These are phyloP conservation scores for Chirona hameri DNA, from an alignment of 2,888 invertebrate genomes.

Conservation along the genomic window DNA sequence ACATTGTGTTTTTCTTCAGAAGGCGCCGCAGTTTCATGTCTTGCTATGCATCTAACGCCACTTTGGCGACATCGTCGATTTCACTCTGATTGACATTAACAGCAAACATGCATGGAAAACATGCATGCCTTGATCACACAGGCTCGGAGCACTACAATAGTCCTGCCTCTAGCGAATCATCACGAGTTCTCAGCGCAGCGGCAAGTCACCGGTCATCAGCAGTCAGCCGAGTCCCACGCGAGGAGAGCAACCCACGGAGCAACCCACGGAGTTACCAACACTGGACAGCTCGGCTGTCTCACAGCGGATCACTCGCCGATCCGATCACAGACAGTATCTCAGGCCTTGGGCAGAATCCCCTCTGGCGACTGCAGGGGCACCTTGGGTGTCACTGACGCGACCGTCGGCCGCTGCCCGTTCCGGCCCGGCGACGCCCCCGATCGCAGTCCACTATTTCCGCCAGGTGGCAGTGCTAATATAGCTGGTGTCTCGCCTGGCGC, in stretches of 20 bases:
- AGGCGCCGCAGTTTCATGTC: too few relatives aligned
- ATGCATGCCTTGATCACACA: too few relatives aligned
- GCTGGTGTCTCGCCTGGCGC: background rate
- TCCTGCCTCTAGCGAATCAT: too few relatives aligned
- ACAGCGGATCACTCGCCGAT: background rate
- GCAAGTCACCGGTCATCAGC: background rate
- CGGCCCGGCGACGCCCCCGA: background rate
- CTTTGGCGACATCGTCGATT: too few relatives aligned
- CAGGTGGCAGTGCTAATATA: background rate
- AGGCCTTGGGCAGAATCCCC: conserved; percentile 1
- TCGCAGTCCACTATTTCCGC: background rate
- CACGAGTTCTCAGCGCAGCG: background rate
- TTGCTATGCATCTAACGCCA: too few relatives aligned
- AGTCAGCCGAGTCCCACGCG: background rate
- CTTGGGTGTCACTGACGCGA: background rate
- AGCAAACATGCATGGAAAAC: too few relatives aligned
- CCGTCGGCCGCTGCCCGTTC: background rate
- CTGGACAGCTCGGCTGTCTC: background rate
- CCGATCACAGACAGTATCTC: background rate
- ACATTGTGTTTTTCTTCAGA: too few relatives aligned
- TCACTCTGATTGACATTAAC: too few relatives aligned
- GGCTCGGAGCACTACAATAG: too few relatives aligned
- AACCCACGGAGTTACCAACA: background rate
- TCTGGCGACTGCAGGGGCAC: background rate
- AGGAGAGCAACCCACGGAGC: background rate